Base-by-base conservation (phyloP, 2,797 vertebrate genomes). In the Nyctibius grandis region DNA sequence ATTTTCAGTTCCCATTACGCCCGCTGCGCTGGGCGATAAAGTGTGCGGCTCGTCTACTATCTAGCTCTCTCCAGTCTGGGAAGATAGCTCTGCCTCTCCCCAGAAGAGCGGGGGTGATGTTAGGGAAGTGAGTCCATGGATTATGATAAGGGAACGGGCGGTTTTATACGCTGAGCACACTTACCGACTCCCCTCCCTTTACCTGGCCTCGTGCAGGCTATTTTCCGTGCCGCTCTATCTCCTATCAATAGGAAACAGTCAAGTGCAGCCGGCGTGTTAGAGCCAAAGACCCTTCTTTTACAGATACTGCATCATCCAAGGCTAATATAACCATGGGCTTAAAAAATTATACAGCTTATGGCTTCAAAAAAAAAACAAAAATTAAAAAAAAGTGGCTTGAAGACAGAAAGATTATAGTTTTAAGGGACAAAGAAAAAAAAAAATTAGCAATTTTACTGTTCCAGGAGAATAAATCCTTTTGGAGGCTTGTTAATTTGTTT, bases 161-260 rank as follows among this genome's bases (percentile, higher is more conserved):
- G 42, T 70, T 97, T 97, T 94, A 89, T 96, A 93, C 81, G 96
- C 97, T 53, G 45, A 97, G 85, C 96, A 89, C 57, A 40, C 92
- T 85, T n/a, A 11, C 88, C 17, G 5, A 42, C 93, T 70, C 53
- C 63, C 36, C 94, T 93, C 74, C 88, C 89, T 92, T n/a, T 53
- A 67, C 91, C 77, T 75, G 89, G 63, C 85, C 86, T 53, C 42
- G 95, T 70, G 19, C 94, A 77, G 87, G 88, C 65, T 93, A 97
- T 97, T 98, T 82, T 94, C 96, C 97, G 93, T 91, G 96, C 96
- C 59, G 93, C 95, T 83, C 97, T 96, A 96, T 97, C 97, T 97
- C 85, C 97, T 97, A 96, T 97, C 97, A 76, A 92, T 97, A 69
- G 94, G 85, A 72, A 93, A 96, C 97, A 97, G 95, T 96, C 97